Percentiles rank a stretch among this genome's conserved stretches.
phyloP scores from a whole-genome alignment of 2,797 vertebrate genomes.

The Acipenser ruthenus region DNA sequence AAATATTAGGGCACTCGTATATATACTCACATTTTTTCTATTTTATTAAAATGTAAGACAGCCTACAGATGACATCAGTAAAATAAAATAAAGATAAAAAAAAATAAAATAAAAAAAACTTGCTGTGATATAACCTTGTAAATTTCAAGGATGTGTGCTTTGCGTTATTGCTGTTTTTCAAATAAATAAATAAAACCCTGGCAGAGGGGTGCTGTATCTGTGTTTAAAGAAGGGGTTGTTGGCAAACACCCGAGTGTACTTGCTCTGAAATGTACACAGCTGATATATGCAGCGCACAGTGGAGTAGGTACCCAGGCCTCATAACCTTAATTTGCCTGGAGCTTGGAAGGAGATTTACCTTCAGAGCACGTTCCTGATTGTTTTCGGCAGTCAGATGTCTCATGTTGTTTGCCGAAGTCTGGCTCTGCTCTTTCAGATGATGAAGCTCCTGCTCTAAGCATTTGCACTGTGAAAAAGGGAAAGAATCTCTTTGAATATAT shows the following conservation, averaged over 20 bases:
- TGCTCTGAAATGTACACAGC: slow-evolving; percentile 67
- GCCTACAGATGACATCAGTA: not conserved
- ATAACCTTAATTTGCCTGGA: slow-evolving; percentile 68
- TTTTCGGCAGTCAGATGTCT: slow-evolving; percentile 69
- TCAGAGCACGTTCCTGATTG: slow-evolving; percentile 72
- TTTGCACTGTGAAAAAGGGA: slow-evolving; percentile 70
- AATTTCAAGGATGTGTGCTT: slow-evolving; percentile 1
- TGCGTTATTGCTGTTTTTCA: not conserved
- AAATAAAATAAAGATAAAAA: not conserved
- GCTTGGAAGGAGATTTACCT: slow-evolving; percentile 71
- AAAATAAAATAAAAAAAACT: slow-evolving; percentile 7
- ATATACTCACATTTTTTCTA: not conserved
- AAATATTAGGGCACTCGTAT: slow-evolving; percentile 18
- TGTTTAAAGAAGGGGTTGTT: slow-evolving; percentile 71
- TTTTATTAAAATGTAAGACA: slow-evolving; percentile 12
- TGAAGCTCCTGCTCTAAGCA: slow-evolving; percentile 80
- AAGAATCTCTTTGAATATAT: slow-evolving; percentile 65
- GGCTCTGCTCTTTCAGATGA: slow-evolving; percentile 71
- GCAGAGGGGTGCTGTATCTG: slow-evolving; percentile 61
- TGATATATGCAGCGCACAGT: slow-evolving; percentile 63
- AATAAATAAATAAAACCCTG: slow-evolving; percentile 57
- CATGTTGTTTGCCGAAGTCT: slow-evolving; percentile 72
- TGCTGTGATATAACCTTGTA: not conserved
- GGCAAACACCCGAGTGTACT: slow-evolving; percentile 69
- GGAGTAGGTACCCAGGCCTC: slow-evolving; percentile 60